Evolutionary conservation across 2,113 vertebrate species (phyloP).

Genomic region (Heliornis fulica): DNA sequence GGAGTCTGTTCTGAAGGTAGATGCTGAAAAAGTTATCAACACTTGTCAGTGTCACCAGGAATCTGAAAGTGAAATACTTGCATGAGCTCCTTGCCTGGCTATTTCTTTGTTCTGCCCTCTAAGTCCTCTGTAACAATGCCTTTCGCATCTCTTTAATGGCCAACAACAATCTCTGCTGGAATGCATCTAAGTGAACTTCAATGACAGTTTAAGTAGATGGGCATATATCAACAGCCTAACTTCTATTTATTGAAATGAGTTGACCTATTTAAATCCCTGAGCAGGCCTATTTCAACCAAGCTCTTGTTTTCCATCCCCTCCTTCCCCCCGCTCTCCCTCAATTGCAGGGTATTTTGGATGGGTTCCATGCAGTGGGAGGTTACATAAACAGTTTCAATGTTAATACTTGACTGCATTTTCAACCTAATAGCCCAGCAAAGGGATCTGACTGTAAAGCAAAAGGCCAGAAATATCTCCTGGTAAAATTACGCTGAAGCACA

Average conservation of each 20-base stretch:
- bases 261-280: slow-evolving; percentile 26
- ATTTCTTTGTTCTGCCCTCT: neutral
- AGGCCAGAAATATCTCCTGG: slow-evolving; percentile 62
- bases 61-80: neutral
- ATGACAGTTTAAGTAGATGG: neutral
- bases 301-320: neutral
- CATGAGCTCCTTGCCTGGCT: neutral
- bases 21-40: neutral
- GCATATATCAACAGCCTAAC: neutral
- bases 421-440: slow-evolving; percentile 43
- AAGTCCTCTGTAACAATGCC: neutral
- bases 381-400: slow-evolving; percentile 27
- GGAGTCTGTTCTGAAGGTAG: neutral
- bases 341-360: neutral
- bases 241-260: neutral
- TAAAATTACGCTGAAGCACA: slow-evolving; percentile 45
- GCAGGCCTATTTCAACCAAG: neutral
- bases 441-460: slow-evolving; percentile 51
- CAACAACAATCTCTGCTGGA: neutral
- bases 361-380: neutral
- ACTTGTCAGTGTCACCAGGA: neutral
- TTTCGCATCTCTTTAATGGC: neutral
- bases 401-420: slow-evolving; percentile 64
- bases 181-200: neutral
- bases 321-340: neutral